Base-by-base conservation (phyloP, 64 coral and sea anemone species). In the Catalaphyllia jardinei region DNA sequence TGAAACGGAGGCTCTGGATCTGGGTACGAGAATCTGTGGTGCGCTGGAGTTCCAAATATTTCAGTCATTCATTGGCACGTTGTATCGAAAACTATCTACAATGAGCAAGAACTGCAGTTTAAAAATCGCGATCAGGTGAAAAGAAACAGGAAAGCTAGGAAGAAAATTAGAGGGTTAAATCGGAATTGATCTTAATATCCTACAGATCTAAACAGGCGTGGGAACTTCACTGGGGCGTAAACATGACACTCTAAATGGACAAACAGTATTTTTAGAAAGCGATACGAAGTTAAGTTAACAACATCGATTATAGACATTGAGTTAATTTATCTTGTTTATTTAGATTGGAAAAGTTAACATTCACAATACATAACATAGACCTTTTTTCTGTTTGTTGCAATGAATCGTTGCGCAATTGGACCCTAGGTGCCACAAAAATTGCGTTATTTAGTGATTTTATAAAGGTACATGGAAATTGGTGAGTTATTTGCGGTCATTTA, bases 221-320 rank as follows among this genome's bases (percentile, higher is more conserved):
- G 81, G 81, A 85, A 83, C 63, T 29, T 33, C 81, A 42, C 8
- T 20, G 2, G 24, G 15, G 62, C 81, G 81, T 29, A 85, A 71
- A 85, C 8, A 50, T 77, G 52, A 20, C 20, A 77, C 39, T 50
- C 20, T 22, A 77, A 50, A 77, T 77, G 33, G 49, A 20, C 24
- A 49, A n/a, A 24, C 39, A 50, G 42, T 42, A 10, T 77, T 50
- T 77, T 77, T 42, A 50, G 33, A 63, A 49, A 50, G 60, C 25
- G 63, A 67, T 85, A 13, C 35, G 22, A 35, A 64, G 35, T 52
- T 85, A 85, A 69, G 2, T 24, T 42, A 51, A 42, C 63, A 71
- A 50, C 22, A 39, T 28, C 22, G 81, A 85, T 85, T 24, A 71
- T 69, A 22, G 20, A 10, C 50, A 28, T 24, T 69, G 25, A 46